These are phyloP conservation scores for Pachypanchax playfairii DNA, from an alignment of 2,113 vertebrate species.

Conservation along the genomic window DNA sequence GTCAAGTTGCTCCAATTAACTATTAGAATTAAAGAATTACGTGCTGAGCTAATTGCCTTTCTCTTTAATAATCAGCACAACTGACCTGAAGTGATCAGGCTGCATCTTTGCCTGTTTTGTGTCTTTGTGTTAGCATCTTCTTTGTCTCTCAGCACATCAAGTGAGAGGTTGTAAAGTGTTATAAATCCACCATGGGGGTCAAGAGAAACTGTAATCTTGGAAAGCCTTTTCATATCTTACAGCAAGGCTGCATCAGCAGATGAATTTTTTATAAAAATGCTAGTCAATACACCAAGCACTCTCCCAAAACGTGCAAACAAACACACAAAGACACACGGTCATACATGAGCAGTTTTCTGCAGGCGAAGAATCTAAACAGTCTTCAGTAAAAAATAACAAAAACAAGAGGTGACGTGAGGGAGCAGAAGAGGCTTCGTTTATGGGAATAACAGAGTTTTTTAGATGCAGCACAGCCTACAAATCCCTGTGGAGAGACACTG, in stretches of 20 bases:
- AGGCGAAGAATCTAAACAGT: constrained; percentile 7
- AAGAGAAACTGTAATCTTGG: constrained; percentile 4
- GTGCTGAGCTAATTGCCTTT: constrained; percentile 31
- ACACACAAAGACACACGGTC: neutral
- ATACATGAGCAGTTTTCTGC: neutral
- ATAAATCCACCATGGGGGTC: constrained; percentile 20
- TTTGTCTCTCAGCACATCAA: neutral
- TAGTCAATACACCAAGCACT: constrained; percentile 35
- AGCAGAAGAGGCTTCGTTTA: constrained; percentile 4
- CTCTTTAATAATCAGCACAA: constrained; percentile 34
- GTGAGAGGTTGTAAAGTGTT: constrained; percentile 19
- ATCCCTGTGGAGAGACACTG: constrained; percentile 22
- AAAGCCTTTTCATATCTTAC: constrained; percentile 37
- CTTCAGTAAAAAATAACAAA: constrained; percentile 5
- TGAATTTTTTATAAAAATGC: constrained; percentile 42
- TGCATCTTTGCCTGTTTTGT: neutral
- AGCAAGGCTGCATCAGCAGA: constrained; percentile 46
- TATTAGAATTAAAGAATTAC: constrained; percentile 22
- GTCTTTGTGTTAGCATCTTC: neutral
- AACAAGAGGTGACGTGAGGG: neutral
- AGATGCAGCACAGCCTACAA: constrained; percentile 5
- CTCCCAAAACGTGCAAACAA: constrained; percentile 22
- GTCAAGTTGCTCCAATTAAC: too few species aligned
- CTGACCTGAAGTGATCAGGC: constrained; percentile 2
- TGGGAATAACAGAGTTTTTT: constrained; percentile 1